Base-by-base conservation (phyloP, 2,888 invertebrate species). In the Lamproptera curius region DNA sequence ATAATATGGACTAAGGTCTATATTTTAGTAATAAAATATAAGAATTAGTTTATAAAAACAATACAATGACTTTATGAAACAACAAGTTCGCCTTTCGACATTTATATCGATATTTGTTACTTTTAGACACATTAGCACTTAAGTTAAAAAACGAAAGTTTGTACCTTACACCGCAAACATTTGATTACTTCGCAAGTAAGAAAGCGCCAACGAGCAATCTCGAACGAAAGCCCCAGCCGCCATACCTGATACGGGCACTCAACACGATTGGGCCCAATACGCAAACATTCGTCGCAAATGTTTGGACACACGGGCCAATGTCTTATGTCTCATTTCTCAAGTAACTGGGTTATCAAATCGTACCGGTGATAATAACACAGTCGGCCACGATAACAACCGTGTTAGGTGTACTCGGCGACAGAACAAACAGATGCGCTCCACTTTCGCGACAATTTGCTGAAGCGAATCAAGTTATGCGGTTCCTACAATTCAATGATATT, bases 171-270 rank as follows among this genome's bases (percentile, higher is more conserved):
- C 42, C 50, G 37, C 38, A 35, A 50, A 49, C 48, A 55, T 51
- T 39, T 42, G 48, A 48, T 48, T 33, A 48, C 42, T 16, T 35
- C 16, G 34, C 35, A 34, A 39, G 17, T 40, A 43, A 49, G 43
- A 49, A n/a, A 49, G 43, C 17, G 35, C 39, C 33, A 16, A 33
- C 17, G 41, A 46, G 36, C 42, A 49, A 49, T 43, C 43, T 28
- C 16, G 35, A 1, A 15, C 23, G 17, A 49, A 49, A 39, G 39
- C 36, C 16, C n/a, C 47, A 54, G 46, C 63, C 55, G 54, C 47
- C 61, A 64, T 61, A 66, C 64, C 64, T 61, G 65, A 56, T 65
- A 40, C 39, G 16, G 40, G 34, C 72, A 74, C 69, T 75, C 64
- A 65, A 52, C 56, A 37, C 52, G 61, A 70, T 73, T 68, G 67